A percentile compares a stretch with the other conserved stretches of the same genome.
Evolutionary conservation across 2,113 vertebrate genomes (phyloP).

Genomic region (Catharus bicknelli): DNA sequence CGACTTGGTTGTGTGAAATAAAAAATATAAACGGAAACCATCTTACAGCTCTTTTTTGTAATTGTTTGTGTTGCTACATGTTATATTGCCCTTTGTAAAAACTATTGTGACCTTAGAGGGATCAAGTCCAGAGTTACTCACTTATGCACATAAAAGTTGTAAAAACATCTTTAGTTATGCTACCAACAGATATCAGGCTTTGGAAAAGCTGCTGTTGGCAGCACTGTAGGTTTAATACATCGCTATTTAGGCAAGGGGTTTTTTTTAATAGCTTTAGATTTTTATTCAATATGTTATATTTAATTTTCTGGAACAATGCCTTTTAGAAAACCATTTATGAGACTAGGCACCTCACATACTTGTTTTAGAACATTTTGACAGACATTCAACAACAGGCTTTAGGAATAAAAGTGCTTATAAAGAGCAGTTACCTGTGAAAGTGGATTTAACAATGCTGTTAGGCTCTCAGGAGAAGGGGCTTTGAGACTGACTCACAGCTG

Average conservation of each 20-base stretch:
- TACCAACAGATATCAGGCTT: not conserved
- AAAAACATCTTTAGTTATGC: conserved; percentile 30
- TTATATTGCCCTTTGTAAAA: conserved; percentile 10
- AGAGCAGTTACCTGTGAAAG: not conserved
- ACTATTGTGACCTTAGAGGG: not conserved
- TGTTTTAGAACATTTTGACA: not conserved
- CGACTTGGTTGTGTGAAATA: not conserved
- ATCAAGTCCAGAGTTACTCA: not conserved
- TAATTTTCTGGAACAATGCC: not conserved
- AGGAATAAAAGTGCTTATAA: not conserved
- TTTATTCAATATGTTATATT: not conserved
- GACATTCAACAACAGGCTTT: not conserved
- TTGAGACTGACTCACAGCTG: not conserved
- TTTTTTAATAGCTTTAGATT: not conserved
- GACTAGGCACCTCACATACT: not conserved
- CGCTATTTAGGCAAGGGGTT: not conserved
- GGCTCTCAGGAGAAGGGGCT: not conserved
- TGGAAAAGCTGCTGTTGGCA: conserved; percentile 47
- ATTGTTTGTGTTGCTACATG: not conserved
- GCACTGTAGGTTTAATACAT: not conserved
- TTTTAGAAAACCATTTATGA: not conserved
- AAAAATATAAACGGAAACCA: not conserved
- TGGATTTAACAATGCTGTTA: not conserved
- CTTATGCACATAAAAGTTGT: not conserved
- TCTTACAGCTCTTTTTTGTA: not conserved